Evolutionary conservation across 2,797 vertebrate genomes (phyloP), one percentile per base, ranked within the genome.

Genomic region (Tangara arthus): DNA sequence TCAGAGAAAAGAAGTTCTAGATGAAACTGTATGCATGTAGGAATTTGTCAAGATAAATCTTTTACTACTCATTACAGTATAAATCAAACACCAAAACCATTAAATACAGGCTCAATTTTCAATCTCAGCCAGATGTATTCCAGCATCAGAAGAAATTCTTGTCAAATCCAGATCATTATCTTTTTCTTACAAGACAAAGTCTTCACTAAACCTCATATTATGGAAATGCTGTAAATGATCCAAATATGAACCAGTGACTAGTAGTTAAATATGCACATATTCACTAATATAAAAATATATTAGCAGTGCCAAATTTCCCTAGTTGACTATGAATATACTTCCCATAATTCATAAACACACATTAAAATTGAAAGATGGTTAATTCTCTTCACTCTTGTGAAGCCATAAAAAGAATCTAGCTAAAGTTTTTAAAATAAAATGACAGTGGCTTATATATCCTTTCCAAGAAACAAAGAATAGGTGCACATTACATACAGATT

Each of bases 401-500:
- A 94, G 17, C 15, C 50, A 89, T 42, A 84, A 82, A 86, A 42
- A 87, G 15, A 28, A 89, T 49, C 55, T 84, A 87, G 32, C 44
- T 59, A 57, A n/a, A 76, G 23, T 65, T 86, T 91, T 71, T 64
- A 34, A 85, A 95, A 82, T 68, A 71, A 90, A 97, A 84, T 65
- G 0, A 80, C 42, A 90, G 32, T 81, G 59, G 12, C 12, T 90
- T 71, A 82, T 30, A 81, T 28, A 87, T 35, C 17, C 32, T 90
- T 89, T 61, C 73, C 93, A 87, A 82, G 34, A 89, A 91, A 90
- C 16, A 94, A 73, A 81, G 47, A 92, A 68, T 61, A 84, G 80
- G 27, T 92, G 52, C 44, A 71, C 2, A 16, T 30, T 88, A 4
- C 15, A 81, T 66, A 66, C 69, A 75, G 50, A 93, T 34, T 94